Evolutionary conservation across 1,140 invertebrate species (phyloP), one percentile per base, ranked within the genome.

Genomic region (Drosophila ohnishii): DNA sequence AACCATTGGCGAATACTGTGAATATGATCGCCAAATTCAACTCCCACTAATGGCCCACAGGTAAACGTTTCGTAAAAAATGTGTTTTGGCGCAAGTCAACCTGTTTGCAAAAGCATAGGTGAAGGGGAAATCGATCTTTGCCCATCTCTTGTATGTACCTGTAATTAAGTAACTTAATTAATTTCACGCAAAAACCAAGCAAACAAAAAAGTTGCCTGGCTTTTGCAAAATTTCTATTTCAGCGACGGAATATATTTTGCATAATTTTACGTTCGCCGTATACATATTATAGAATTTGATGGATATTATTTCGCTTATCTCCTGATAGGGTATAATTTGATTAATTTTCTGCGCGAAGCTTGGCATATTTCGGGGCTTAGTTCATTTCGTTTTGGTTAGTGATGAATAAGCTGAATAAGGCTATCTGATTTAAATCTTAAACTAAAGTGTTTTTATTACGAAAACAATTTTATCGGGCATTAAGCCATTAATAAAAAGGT

Each of bases 91-190:
- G 69, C 79, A 86, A 86, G 84, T 65, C 67, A 83, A 88, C 79
- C 75, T 66, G 75, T 78, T 82, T 75, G 32, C 51, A 42, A 51
- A 48, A 34, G 11, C 16, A 11, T 1, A 32, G 50, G 44, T 19
- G 58, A 40, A 16, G 53, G 51, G 64, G 69, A n/a, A n/a, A 42
- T 71, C 42, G 55, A 63, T 45, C 50, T 61, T 62, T 65, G 63
- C 25, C 45, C 74, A 50, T 66, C 47, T 63, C 63, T 51, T 44
- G 72, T 63, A 62, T 44, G 72, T 63, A 62, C 60, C 84, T 83
- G 79, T 88, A 86, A 86, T 86, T 88, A 86, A 73, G 71, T 83
- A 79, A 79, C 78, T 86, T 86, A 79, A 86, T 86, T 88, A 86
- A 86, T 79, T 87, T 85, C 37, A 44, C 70, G 51, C 62, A 64